Conservation (phyloP, 1,140 invertebrate species). For the Pentalonia nigronervosa region DNA sequence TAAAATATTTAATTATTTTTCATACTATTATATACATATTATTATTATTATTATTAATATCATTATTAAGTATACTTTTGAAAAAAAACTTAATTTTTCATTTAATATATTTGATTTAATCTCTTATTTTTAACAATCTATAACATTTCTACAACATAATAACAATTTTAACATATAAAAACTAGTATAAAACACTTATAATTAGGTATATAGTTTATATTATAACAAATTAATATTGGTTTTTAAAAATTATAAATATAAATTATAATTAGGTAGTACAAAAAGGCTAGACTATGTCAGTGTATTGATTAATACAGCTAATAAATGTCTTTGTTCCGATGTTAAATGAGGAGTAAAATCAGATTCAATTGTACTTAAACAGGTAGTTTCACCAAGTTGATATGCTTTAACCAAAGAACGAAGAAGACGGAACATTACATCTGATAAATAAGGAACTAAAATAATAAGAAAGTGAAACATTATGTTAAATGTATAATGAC, state of each 20-base stretch:
- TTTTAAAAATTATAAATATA: neutral
- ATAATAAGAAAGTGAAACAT: neutral
- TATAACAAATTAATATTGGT: neutral
- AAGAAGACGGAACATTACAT: conserved; percentile 44
- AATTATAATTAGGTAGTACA: neutral
- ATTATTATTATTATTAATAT: no score
- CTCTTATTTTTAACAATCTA: neutral
- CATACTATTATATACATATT: no score
- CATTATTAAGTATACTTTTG: no score
- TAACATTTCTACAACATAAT: neutral
- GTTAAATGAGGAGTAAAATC: conserved; percentile 47
- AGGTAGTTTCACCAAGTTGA: conserved; percentile 47
- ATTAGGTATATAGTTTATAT: neutral
- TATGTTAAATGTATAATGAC: neutral
- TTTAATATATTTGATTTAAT: neutral
- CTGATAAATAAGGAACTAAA: conserved; percentile 50
- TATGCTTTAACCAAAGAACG: conserved; percentile 41
- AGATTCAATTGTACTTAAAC: conserved; percentile 52
- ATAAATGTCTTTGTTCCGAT: conserved; percentile 52
- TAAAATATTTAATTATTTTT: no score
- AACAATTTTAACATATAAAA: neutral
- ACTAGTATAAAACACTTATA: neutral
- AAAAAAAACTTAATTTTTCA: no score
- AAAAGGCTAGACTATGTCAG: conserved; percentile 24
- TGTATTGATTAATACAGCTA: conserved; percentile 50